Percentiles rank a stretch among this genome's conserved stretches.
phyloP scores from a whole-genome alignment of 2,888 invertebrate species.

The Odontomyia ornata region DNA sequence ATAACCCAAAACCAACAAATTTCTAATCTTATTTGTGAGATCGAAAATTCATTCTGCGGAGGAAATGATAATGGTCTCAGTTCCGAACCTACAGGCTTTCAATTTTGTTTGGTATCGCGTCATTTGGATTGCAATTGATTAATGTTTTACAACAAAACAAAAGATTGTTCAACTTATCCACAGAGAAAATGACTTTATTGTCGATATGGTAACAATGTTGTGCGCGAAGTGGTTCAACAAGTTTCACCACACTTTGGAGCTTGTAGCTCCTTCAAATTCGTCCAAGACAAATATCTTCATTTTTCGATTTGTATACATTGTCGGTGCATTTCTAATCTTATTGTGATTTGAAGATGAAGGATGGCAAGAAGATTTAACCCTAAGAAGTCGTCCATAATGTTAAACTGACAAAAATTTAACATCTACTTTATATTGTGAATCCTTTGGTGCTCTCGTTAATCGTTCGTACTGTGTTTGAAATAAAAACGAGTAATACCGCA shows the following conservation, averaged over 20 bases:
- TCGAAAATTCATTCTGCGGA: constrained; percentile 7
- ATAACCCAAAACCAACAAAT: not conserved
- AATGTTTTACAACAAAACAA: not conserved
- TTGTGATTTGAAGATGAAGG: not conserved
- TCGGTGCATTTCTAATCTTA: not conserved
- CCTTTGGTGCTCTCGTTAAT: too few relatives aligned
- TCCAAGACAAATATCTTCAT: constrained; percentile 26
- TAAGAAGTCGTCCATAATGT: too few relatives aligned
- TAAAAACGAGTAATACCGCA: too few relatives aligned
- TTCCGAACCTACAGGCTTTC: constrained; percentile 6
- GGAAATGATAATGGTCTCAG: constrained; percentile 23
- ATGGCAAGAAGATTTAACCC: not conserved
- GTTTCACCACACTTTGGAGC: not conserved
- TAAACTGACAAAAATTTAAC: too few relatives aligned
- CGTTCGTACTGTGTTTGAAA: too few relatives aligned
- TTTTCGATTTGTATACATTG: constrained; percentile 20
- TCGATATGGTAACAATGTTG: not conserved
- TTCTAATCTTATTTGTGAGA: constrained; percentile 5
- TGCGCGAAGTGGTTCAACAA: not conserved
- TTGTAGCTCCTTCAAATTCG: not conserved
- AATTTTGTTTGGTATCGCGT: not conserved
- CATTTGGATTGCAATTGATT: constrained; percentile 13
- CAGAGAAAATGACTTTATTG: constrained; percentile 32
- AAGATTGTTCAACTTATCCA: not conserved
- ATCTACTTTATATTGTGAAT: not conserved